Conservation (phyloP, 1,140 invertebrate genomes). For the Zaprionus ornatus region DNA sequence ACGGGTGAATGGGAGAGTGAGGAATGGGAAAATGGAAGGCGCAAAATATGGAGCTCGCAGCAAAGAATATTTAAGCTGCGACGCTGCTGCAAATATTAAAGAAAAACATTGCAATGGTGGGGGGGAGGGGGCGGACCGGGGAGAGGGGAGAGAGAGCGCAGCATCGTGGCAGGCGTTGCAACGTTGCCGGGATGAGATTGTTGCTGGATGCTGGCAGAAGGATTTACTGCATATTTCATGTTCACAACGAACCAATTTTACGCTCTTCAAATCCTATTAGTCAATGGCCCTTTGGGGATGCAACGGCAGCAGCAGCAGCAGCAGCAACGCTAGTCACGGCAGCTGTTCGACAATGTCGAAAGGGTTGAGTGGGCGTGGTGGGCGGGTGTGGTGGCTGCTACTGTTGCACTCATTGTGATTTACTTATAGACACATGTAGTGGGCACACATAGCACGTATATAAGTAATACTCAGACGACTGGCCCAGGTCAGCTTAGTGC, state of each 20-base stretch:
- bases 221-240: conserved; percentile 84
- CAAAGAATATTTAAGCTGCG: conserved; percentile 80
- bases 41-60: conserved; percentile 55
- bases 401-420: conserved; percentile 61
- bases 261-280: conserved; percentile 84
- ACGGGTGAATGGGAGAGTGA: no score
- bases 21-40: conserved; percentile 13
- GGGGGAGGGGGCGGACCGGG: no score
- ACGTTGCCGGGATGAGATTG: conserved; percentile 29
- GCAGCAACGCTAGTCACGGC: conserved; percentile 44
- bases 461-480: conserved; percentile 68
- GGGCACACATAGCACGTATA: conserved; percentile 37
- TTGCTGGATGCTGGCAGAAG: conserved; percentile 72
- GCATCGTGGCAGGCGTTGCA: background rate
- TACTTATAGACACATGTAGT: conserved; percentile 47
- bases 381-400: conserved; percentile 38
- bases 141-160: conserved; percentile 18
- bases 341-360: conserved; percentile 53
- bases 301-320: conserved; percentile 47
- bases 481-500: conserved; percentile 76
- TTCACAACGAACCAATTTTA: conserved; percentile 84
- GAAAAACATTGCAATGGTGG: conserved; percentile 57
- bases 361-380: conserved; percentile 30
- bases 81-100: conserved; percentile 78
- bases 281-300: conserved; percentile 82